These are phyloP conservation scores for Zaprionus camerounensis DNA, from an alignment of 1,140 invertebrate species.

Conservation along the genomic window DNA sequence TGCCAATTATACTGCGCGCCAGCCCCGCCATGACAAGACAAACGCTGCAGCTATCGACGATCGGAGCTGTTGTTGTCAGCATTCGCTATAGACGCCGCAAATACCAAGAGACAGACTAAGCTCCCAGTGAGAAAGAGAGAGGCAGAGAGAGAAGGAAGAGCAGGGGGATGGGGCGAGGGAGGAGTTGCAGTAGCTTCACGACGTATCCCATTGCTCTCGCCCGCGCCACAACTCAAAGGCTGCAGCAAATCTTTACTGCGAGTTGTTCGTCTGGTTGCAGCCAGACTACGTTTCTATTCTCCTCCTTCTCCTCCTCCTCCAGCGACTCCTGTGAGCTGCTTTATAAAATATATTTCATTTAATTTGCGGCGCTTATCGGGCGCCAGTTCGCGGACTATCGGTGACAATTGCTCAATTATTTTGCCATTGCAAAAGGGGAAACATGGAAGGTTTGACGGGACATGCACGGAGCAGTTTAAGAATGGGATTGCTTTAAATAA, in stretches of 20 bases:
- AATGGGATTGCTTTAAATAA: background rate
- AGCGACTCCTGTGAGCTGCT: constrained; percentile 32
- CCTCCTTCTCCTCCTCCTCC: background rate
- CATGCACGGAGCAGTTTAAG: background rate
- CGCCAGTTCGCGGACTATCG: constrained; percentile 67
- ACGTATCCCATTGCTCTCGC: constrained; percentile 68
- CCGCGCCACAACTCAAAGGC: constrained; percentile 33
- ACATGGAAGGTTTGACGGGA: background rate
- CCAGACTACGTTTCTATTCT: constrained; percentile 33
- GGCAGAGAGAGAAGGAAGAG: background rate
- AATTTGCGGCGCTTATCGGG: constrained; percentile 80
- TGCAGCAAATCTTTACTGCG: constrained; percentile 5
- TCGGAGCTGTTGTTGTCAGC: constrained; percentile 68
- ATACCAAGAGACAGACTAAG: constrained; percentile 1
- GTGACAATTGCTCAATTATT: constrained; percentile 76
- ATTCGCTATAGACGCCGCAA: constrained; percentile 61
- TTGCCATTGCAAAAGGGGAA: constrained; percentile 47
- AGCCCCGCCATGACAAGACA: constrained; percentile 62
- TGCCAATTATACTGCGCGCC: constrained; percentile 72
- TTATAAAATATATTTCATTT: constrained; percentile 71
- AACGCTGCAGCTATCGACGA: constrained; percentile 74
- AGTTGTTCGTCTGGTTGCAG: constrained; percentile 28
- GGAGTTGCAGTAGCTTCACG: constrained; percentile 54
- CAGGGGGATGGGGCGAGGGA: too few species aligned
- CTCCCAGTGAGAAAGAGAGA: background rate